These are phyloP conservation scores for Silurus asotus DNA, from an alignment of 2,113 vertebrate genomes.

Conservation along the genomic window DNA sequence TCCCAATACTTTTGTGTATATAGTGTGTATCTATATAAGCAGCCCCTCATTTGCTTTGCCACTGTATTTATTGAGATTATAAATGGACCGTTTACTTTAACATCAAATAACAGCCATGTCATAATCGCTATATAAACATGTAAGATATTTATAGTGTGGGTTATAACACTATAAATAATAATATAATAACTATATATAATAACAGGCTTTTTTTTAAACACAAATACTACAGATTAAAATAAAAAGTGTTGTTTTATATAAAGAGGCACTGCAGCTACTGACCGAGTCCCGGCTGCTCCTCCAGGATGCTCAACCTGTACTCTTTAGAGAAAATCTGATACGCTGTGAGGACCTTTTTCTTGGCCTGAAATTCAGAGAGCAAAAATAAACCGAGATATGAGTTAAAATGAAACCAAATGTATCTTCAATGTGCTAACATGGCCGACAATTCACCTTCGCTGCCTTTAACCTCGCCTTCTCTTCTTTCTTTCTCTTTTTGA, in stretches of 20 bases:
- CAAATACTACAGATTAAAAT: background rate
- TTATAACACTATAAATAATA: too few relatives aligned
- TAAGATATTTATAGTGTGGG: background rate
- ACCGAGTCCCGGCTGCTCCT: slow-evolving; percentile 96
- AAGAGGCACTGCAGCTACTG: slow-evolving; percentile 47
- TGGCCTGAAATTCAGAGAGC: slow-evolving; percentile 74
- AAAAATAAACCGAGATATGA: background rate
- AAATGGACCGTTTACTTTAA: background rate
- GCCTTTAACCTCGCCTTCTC: slow-evolving; percentile 87
- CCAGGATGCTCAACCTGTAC: slow-evolving; percentile 91
- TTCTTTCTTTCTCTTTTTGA: slow-evolving; percentile 77
- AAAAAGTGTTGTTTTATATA: background rate
- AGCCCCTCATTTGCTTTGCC: background rate
- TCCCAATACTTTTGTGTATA: background rate
- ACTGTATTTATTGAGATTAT: background rate
- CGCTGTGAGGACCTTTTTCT: slow-evolving; percentile 96
- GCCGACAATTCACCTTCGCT: slow-evolving; percentile 63
- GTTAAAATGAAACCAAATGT: background rate
- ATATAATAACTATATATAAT: too few relatives aligned
- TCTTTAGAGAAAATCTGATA: slow-evolving; percentile 99
- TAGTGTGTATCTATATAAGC: background rate
- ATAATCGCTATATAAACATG: background rate
- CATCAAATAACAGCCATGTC: background rate
- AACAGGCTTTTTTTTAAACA: background rate
- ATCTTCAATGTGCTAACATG: background rate